phyloP scores from a whole-genome alignment of 2,888 invertebrate species.

The Tetrapedia diversipes region DNA sequence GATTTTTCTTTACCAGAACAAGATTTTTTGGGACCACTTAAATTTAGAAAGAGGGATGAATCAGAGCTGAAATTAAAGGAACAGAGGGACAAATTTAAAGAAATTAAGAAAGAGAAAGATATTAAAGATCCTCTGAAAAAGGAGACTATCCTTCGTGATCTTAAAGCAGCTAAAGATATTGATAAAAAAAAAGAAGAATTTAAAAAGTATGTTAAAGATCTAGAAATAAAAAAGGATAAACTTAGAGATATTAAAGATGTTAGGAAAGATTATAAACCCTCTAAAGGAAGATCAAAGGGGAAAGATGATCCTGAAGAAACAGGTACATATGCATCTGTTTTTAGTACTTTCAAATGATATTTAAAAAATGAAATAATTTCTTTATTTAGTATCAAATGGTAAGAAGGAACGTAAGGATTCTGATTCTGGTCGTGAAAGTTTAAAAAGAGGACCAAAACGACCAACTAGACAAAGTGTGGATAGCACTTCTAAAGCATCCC shows the following conservation, averaged over 20 bases:
- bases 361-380: slow-evolving; percentile 6
- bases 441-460: slow-evolving; percentile 79
- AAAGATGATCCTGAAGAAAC: slow-evolving; percentile 80
- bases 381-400: slow-evolving; percentile 60
- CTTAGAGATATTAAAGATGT: slow-evolving; percentile 78
- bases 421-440: slow-evolving; percentile 78
- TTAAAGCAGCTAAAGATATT: slow-evolving; percentile 76
- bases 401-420: slow-evolving; percentile 82
- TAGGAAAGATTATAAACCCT: slow-evolving; percentile 79
- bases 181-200: slow-evolving; percentile 80
- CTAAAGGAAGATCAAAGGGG: slow-evolving; percentile 80
- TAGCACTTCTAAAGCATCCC: slow-evolving; percentile 78
- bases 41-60: slow-evolving; percentile 84
- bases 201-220: slow-evolving; percentile 78
- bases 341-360: neutral
- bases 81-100: slow-evolving; percentile 78
- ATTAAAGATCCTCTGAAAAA: slow-evolving; percentile 77
- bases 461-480: slow-evolving; percentile 81
- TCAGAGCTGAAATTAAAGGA: slow-evolving; percentile 76
- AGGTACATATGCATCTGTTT: slow-evolving; percentile 62
- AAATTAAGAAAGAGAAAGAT: slow-evolving; percentile 80
- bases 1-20: slow-evolving; percentile 85
- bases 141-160: slow-evolving; percentile 74
- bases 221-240: slow-evolving; percentile 79
- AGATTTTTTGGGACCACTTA: slow-evolving; percentile 85